Percentiles rank a stretch among this genome's conserved stretches.
These are phyloP conservation scores for Eulacestoma nigropectus DNA, from an alignment of 2,113 vertebrate species.

Conservation along the genomic window DNA sequence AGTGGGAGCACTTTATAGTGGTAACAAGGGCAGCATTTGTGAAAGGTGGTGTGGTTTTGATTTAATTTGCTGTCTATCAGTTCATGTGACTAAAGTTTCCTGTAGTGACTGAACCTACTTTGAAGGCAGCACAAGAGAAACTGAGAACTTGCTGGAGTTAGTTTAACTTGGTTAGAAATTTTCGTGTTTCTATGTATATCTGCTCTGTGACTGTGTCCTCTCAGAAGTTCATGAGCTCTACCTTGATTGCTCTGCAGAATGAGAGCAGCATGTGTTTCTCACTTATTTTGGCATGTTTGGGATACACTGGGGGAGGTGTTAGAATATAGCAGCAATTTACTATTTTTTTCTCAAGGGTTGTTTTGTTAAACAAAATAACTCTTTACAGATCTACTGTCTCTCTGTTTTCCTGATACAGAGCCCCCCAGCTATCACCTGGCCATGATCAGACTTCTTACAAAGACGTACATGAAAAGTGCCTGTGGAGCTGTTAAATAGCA, in stretches of 20 bases:
- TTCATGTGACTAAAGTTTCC: not conserved
- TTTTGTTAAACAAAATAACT: not conserved
- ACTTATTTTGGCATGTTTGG: not conserved
- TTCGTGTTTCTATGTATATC: not conserved
- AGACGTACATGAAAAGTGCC: not conserved
- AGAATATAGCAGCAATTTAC: not conserved
- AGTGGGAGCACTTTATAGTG: not conserved
- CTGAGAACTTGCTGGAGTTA: not conserved
- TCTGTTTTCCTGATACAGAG: not conserved
- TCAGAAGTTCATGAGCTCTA: not conserved
- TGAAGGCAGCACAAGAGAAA: not conserved
- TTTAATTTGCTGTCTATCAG: not conserved
- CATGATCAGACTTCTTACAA: not conserved
- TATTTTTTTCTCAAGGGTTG: not conserved
- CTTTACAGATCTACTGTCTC: not conserved
- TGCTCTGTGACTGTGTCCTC: not conserved
- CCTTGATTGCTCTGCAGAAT: not conserved
- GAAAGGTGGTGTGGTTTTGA: not conserved
- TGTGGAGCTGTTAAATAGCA: not conserved
- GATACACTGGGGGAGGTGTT: not conserved
- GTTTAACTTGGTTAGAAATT: not conserved
- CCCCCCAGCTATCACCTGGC: not conserved
- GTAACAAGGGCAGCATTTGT: not conserved
- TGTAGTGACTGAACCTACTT: not conserved
- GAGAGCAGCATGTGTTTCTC: not conserved